Conservation (phyloP, 1,140 invertebrate genomes). For the Eupeodes corollae region DNA sequence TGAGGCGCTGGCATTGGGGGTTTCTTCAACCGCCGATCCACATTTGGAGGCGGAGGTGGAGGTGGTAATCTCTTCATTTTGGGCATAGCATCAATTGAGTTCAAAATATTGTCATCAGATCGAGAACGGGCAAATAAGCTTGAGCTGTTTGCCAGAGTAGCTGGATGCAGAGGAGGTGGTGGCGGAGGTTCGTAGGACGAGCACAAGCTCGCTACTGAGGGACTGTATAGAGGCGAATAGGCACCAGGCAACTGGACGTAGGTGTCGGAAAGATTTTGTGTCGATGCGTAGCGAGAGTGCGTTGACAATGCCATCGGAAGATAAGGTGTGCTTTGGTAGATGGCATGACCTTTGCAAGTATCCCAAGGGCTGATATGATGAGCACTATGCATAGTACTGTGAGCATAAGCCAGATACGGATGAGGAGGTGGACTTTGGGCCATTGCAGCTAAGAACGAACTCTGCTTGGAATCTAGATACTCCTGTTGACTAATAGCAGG, state of each 20-base stretch:
- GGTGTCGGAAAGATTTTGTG: conserved; percentile 61
- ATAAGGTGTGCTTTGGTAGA: conserved; percentile 69
- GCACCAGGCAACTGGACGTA: conserved; percentile 50
- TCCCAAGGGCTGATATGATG: conserved; percentile 35
- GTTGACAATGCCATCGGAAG: conserved; percentile 51
- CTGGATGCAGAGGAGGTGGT: conserved; percentile 38
- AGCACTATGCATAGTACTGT: conserved; percentile 6
- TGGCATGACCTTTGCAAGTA: conserved; percentile 52
- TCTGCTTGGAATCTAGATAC: conserved; percentile 75
- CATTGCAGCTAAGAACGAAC: conserved; percentile 50
- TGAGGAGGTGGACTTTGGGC: conserved; percentile 45
- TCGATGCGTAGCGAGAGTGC: conserved; percentile 57
- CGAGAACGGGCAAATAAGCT: conserved; percentile 52
- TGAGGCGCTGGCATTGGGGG: conserved; percentile 31
- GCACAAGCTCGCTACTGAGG: conserved; percentile 42
- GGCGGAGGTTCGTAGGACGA: conserved; percentile 44
- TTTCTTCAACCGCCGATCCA: conserved; percentile 28
- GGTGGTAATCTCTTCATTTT: conserved; percentile 56
- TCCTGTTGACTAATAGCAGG: conserved; percentile 79
- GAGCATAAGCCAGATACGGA: conserved; percentile 41
- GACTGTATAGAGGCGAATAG: conserved; percentile 47
- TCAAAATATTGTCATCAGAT: conserved; percentile 68
- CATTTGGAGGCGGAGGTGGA: conserved; percentile 52
- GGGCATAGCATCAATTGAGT: conserved; percentile 47
- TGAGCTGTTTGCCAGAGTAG: conserved; percentile 36